phyloP scores from a whole-genome alignment of 2,113 vertebrate genomes.

The Thunnus thynnus region DNA sequence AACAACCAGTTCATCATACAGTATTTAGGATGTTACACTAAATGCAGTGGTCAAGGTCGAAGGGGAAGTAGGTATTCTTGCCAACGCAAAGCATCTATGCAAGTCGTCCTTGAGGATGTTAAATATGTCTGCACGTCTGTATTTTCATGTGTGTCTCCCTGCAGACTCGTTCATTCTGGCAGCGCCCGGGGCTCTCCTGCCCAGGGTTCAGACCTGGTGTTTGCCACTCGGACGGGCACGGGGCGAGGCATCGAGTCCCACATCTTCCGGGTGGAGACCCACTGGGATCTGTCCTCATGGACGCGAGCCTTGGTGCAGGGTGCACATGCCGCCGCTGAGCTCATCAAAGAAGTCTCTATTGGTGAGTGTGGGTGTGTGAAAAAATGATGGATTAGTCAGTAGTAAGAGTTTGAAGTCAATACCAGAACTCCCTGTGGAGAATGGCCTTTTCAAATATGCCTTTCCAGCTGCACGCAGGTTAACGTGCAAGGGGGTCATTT shows the following conservation, averaged over 20 bases:
- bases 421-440: no score
- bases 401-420: not conserved
- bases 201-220: slow-evolving; percentile 90
- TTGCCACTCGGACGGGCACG: slow-evolving; percentile 93
- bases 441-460: no score
- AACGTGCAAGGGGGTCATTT: no score
- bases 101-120: not conserved
- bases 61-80: no score
- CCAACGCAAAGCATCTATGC: not conserved
- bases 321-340: slow-evolving; percentile 90
- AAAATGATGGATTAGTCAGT: not conserved
- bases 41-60: no score
- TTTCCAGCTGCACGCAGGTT: no score
- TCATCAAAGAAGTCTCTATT: slow-evolving; percentile 93
- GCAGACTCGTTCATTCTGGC: slow-evolving; percentile 93
- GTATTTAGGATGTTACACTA: not conserved
- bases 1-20: not conserved
- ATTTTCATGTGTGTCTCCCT: not conserved
- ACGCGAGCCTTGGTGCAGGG: slow-evolving; percentile 94
- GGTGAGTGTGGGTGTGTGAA: slow-evolving; percentile 69
- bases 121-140: not conserved
- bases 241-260: slow-evolving; percentile 94
- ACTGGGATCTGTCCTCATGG: slow-evolving; percentile 95
- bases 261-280: slow-evolving; percentile 94
- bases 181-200: slow-evolving; percentile 88